Evolutionary conservation across 2,888 invertebrate species (phyloP).

Genomic region (Amorpha juglandis): DNA sequence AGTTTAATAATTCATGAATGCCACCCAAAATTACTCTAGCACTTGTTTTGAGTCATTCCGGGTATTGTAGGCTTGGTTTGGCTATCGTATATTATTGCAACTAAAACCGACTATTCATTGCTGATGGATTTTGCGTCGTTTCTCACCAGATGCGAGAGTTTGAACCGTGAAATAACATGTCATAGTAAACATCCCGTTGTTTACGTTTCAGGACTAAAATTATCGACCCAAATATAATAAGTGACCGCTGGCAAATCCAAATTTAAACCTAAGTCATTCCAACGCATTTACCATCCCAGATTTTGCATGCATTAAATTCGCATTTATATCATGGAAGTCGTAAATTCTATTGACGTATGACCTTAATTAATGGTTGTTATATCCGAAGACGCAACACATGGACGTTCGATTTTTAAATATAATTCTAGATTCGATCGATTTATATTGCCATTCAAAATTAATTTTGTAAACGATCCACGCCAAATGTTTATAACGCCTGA

Average conservation of each 20-base stretch:
- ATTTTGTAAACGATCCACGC: conserved; percentile 30
- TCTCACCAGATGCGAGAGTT: background rate
- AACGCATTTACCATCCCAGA: background rate
- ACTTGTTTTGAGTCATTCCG: background rate
- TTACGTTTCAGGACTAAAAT: background rate
- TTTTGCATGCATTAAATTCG: background rate
- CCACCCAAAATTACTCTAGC: no score
- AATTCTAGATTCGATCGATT: conserved; percentile 27
- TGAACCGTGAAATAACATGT: background rate
- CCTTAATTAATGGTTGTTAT: conserved; percentile 16
- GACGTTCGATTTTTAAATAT: conserved; percentile 16
- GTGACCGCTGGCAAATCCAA: no score
- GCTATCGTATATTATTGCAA: background rate
- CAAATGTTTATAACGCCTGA: conserved; percentile 29
- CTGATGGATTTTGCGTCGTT: background rate
- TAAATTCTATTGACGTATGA: conserved; percentile 9
- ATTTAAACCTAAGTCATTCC: background rate
- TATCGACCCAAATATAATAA: background rate
- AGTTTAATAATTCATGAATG: no score
- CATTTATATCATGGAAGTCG: conserved; percentile 4
- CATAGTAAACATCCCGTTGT: background rate
- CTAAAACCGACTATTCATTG: background rate
- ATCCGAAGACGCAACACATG: background rate
- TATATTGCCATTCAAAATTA: conserved; percentile 40
- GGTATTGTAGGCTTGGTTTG: background rate